Evolutionary conservation across 1,140 invertebrate genomes (phyloP), one percentile per base, ranked within the genome.

Genomic region (Micrasema longulum): DNA sequence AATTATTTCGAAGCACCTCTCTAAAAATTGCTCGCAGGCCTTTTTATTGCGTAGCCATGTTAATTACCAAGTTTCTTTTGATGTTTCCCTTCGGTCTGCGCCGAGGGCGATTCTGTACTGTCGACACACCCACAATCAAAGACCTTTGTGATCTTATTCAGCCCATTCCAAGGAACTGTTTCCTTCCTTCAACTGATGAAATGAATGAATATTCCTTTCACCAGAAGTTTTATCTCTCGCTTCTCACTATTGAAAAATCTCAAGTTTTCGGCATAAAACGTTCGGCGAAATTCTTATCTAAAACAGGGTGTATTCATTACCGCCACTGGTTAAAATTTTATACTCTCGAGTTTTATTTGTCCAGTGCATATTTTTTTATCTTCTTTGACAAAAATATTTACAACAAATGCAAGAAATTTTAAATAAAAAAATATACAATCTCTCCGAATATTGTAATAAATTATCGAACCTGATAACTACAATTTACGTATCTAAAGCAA

Each of bases 51-150:
- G 43, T 48, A 18, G 62, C 62, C 45, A 64, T 64, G 62, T 64
- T 64, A 64, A 64, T 64, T 35, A 64, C 62, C 10, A 22, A 64
- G 20, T 64, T 48, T 64, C 62, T 64, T 64, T 64, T 64, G 62
- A 64, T 48, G 41, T 64, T 43, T 48, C 62, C 62, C 45, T 48
- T 31, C 41, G 43, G 38, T 16, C 22, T n/a, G 11, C 47, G 62
- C 62, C 41, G 45, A 43, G 41, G 23, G 41, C 41, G 41, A 26
- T 48, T 38, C 16, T 31, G 14, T 20, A 18, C 55, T 23, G 35
- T 26, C 55, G n/a, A 14, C 22, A 20, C 55, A 41, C 55, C 55
- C 55, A 60, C 52, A 55, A 55, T 55, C 52, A 55, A 55, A 55
- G 52, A 36, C 55, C 35, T 60, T 60, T 43, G 18, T 43, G 55